Evolutionary conservation across 2,113 vertebrate genomes (phyloP), one percentile per base, ranked within the genome.

Genomic region (Leucopsar rothschildi): DNA sequence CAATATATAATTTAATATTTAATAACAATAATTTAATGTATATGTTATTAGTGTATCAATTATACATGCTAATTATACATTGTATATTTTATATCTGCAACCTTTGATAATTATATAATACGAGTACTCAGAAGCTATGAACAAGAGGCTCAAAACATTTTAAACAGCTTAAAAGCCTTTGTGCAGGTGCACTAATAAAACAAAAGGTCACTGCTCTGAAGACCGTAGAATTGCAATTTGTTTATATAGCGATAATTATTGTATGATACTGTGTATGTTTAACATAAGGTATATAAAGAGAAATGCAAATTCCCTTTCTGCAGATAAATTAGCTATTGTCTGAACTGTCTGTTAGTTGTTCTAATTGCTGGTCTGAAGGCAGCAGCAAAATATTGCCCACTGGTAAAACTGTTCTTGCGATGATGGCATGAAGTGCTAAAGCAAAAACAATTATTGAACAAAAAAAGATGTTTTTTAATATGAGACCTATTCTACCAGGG

Each of bases 371-470:
- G 35, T 83, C 60, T 83, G 55, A 92, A 94, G 76, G 80, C 82
- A 86, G 75, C 78, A 83, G 90, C 60, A 78, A 95, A 88, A 92
- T 82, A 84, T 20, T 94, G 64, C 56, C 73, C 72, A 66, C 77
- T 86, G 86, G 40, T 88, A 76, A 93, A 95, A 37, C 69, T 52
- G 37, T 68, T 86, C 72, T 39, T 92, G 23, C 71, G 76, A 75
- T 66, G 80, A 81, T 2, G 5, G 72, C 49, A 57, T 50, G 45
- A 86, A n/a, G 18, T 83, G 47, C 64, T 81, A 64, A 86, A 83
- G 79, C 49, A 64, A 66, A 92, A 90, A 24, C 20, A 28, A 29
- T 59, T 83, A 42, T 4, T 75, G 47, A 90, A 66, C 61, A 83
- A 65, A 24, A 49, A 57, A 71, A 65, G 5, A 29, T n/a, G 4